Evolutionary conservation across 2,797 vertebrate species (phyloP).

Genomic region (Sternarchorhynchus goeldii): DNA sequence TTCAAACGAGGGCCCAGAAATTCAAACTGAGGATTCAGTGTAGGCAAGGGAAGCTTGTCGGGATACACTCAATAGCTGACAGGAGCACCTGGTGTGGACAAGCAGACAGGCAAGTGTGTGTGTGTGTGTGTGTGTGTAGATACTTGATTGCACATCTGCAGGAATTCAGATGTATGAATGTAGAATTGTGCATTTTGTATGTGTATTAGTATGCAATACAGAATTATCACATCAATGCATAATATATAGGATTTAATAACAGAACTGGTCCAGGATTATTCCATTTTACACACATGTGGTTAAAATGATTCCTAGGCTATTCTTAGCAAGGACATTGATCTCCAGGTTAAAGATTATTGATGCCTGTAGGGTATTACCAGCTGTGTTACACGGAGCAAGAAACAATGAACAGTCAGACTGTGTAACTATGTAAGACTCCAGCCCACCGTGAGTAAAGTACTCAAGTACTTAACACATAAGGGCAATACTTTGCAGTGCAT

Average conservation of each 20-base stretch:
- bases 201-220: conserved; percentile 12
- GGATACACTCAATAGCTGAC: conserved; percentile 8
- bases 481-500: no score
- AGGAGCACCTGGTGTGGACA: not conserved
- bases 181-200: not conserved
- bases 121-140: not conserved
- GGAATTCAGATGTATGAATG: no score
- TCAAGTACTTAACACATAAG: no score
- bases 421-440: not conserved
- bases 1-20: no score
- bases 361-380: not conserved
- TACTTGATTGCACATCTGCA: not conserved
- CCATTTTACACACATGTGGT: not conserved
- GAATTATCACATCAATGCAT: not conserved
- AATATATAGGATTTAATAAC: no score
- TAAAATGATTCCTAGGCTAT: not conserved
- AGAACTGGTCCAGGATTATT: not conserved
- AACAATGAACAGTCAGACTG: not conserved
- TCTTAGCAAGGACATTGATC: not conserved
- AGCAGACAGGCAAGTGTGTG: not conserved
- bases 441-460: no score
- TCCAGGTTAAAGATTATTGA: not conserved
- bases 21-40: no score
- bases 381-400: not conserved
- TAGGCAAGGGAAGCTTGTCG: no score